Evolutionary conservation across 2,113 vertebrate species (phyloP), one percentile per base, ranked within the genome.

Genomic region (Aspidoscelis tigris): DNA sequence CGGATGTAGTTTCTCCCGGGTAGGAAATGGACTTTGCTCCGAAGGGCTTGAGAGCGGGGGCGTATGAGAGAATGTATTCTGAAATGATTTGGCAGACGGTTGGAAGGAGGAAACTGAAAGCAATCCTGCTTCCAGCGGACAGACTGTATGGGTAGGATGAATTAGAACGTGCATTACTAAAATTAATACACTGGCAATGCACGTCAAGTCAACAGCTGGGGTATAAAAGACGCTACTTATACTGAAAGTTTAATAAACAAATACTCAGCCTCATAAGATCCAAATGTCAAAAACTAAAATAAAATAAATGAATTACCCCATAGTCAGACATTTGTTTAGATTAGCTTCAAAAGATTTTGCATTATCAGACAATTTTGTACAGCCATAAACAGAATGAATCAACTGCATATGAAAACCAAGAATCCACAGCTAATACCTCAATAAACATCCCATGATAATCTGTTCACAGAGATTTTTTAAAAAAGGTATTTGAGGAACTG

Each of bases 1-100:
- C 97, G 83, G 98, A 97, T 20, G 96, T 97, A 66, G 93, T 96
- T 89, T 95, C 97, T 92, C 97, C 97, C 70, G 96, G 94, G 85
- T 98, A 98, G 44, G 97, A 97, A 89, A 98, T 90, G 88, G 96
- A 98, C 96, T 99, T 99, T 89, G 97, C 97, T 93, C 98, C 98
- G 90, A 99, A 99, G 3, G 98, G 98, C 93, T 98, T 98, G 96
- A 98, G 97, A 89, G 99, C 98, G 91, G 98, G 98, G 94, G 98
- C 97, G 82, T 99, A 99, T 87, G 98, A 99, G 89, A 99, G 94
- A 93, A 99, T 98, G 95, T 99, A 99, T 93, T 99, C 99, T 99
- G 96, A 94, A 97, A 95, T 91, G 95, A 96, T 95, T 96, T 95
- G 95, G 94, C 94, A 97, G 94, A 96, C 78, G 89, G 95, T 96